Percentiles rank a stretch among this genome's conserved stretches.
These are phyloP conservation scores for Bellardia pandia DNA, from an alignment of 2,888 invertebrate species.

Conservation along the genomic window DNA sequence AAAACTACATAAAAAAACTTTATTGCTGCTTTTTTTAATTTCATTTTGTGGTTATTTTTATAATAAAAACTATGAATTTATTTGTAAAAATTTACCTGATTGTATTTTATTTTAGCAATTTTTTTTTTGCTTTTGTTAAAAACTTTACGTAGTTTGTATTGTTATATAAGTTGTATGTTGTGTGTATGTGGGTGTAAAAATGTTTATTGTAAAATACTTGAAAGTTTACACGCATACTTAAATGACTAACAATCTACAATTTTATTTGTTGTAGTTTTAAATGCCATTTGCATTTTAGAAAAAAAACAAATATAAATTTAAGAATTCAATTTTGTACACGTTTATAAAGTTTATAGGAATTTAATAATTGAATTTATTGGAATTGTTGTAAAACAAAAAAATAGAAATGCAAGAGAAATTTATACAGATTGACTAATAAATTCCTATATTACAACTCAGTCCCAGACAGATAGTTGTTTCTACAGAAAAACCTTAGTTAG, in stretches of 20 bases:
- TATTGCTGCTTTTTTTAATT: constrained; percentile 27
- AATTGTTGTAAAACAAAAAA: background rate
- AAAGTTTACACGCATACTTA: constrained; percentile 70
- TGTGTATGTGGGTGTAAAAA: constrained; percentile 30
- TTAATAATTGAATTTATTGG: background rate
- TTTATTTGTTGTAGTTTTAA: constrained; percentile 41
- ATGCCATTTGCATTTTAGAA: constrained; percentile 28
- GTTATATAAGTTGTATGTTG: background rate
- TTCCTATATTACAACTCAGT: too few species aligned
- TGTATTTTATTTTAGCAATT: constrained; percentile 4
- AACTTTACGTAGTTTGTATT: constrained; percentile 18
- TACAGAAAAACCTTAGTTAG: too few species aligned
- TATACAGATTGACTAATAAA: background rate
- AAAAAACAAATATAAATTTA: constrained; percentile 40
- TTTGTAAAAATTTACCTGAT: constrained; percentile 49
- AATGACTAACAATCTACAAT: constrained; percentile 58
- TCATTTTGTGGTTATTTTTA: constrained; percentile 12
- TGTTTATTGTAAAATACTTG: constrained; percentile 46
- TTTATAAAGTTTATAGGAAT: background rate
- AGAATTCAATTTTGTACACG: constrained; percentile 29
- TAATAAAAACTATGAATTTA: constrained; percentile 53
- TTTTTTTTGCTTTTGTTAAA: background rate
- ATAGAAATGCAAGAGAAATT: background rate
- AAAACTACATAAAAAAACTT: constrained; percentile 19
- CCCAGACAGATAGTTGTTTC: too few species aligned